These are phyloP conservation scores for Gambusia affinis DNA, from an alignment of 2,113 vertebrate genomes.

Conservation along the genomic window DNA sequence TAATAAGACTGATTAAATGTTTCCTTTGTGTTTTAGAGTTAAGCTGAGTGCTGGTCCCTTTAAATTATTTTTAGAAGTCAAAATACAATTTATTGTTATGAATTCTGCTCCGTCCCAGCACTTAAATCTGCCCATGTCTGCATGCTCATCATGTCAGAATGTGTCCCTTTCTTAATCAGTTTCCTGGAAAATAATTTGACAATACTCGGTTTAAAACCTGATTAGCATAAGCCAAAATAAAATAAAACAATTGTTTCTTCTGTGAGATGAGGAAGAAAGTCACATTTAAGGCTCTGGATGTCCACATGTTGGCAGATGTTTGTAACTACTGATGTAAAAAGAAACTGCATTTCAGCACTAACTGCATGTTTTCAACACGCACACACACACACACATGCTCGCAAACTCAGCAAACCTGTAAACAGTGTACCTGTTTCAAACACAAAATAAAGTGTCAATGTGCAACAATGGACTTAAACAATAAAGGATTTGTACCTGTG, in stretches of 20 bases:
- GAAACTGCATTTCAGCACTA: slow-evolving; percentile 90
- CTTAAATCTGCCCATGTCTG: slow-evolving; percentile 2
- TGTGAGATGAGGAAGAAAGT: slow-evolving; percentile 4
- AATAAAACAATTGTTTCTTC: background rate
- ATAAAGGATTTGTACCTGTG: slow-evolving; percentile 90
- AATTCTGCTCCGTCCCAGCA: background rate
- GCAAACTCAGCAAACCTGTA: slow-evolving; percentile 76
- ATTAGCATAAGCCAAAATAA: slow-evolving; percentile 40
- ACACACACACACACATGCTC: slow-evolving; percentile 20
- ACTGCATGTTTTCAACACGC: slow-evolving; percentile 86
- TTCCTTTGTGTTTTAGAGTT: slow-evolving; percentile 28
- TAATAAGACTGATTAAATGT: slow-evolving; percentile 26
- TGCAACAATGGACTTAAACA: slow-evolving; percentile 88
- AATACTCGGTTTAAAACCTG: background rate
- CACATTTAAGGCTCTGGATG: slow-evolving; percentile 1
- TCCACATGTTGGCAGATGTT: slow-evolving; percentile 45
- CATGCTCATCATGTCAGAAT: background rate
- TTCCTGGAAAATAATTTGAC: background rate
- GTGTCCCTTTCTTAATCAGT: background rate
- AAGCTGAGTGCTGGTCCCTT: slow-evolving; percentile 14
- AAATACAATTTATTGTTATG: slow-evolving; percentile 18
- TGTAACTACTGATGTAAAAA: slow-evolving; percentile 82
- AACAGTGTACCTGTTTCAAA: slow-evolving; percentile 84
- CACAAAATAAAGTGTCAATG: slow-evolving; percentile 74
- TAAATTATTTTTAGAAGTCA: slow-evolving; percentile 25